Evolutionary conservation across 1,140 invertebrate species (phyloP).

Genomic region (Drosophila watanabei): DNA sequence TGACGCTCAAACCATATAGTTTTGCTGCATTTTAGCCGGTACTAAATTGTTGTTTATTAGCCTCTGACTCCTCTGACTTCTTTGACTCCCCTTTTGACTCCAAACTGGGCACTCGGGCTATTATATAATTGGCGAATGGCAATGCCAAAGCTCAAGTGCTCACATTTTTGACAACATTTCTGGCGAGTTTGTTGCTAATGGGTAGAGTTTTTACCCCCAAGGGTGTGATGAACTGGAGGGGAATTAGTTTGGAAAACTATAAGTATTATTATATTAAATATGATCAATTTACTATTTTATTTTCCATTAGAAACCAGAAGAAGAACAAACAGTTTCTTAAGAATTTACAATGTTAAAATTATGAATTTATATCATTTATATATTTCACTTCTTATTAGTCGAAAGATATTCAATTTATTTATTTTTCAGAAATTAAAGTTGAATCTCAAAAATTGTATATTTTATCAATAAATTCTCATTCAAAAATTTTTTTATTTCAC

Average conservation of each 20-base stretch:
- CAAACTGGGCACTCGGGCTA: slow-evolving; percentile 7
- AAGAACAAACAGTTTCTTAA: not conserved
- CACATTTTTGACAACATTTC: slow-evolving; percentile 67
- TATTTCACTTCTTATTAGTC: not conserved
- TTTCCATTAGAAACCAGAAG: not conserved
- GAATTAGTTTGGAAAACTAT: not conserved
- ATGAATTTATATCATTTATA: not conserved
- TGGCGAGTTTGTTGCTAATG: slow-evolving; percentile 16
- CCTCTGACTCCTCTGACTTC: not conserved
- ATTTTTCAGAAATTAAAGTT: not conserved
- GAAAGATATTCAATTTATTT: not conserved
- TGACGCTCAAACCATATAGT: slow-evolving; percentile 65
- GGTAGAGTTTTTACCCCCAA: not conserved
- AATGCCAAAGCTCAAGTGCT: slow-evolving; percentile 44
- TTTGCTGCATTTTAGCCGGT: slow-evolving; percentile 67
- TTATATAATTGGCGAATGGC: slow-evolving; percentile 29
- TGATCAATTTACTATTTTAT: too few relatives aligned
- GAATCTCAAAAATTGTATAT: not conserved
- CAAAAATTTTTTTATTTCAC: not conserved
- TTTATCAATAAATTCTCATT: not conserved
- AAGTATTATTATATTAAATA: not conserved
- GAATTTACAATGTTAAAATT: not conserved
- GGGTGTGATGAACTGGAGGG: not conserved
- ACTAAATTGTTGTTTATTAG: slow-evolving; percentile 74
- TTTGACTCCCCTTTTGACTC: too few relatives aligned